Conservation (phyloP, 2,113 vertebrate species). For the Rhinolophus ferrumequinum region DNA sequence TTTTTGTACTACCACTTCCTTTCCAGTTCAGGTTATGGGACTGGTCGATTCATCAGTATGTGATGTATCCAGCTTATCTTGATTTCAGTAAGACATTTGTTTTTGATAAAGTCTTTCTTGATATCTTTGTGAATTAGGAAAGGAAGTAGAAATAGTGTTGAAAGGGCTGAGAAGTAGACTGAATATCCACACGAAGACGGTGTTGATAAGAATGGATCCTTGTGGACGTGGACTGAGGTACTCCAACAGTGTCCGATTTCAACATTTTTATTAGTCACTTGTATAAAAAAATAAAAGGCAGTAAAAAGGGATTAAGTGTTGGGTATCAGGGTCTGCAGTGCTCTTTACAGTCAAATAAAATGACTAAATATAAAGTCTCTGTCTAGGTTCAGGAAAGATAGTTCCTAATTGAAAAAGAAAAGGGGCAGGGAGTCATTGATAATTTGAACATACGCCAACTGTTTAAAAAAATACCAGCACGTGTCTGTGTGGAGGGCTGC, state of each 20-base stretch:
- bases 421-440: rapidly evolving
- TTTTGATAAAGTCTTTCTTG: not conserved
- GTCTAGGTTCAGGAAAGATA: not conserved
- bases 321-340: not conserved
- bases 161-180: not conserved
- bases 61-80: not conserved
- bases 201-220: too few relatives aligned
- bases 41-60: too few relatives aligned
- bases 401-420: not conserved
- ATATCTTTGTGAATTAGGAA: not conserved
- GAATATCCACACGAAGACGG: not conserved
- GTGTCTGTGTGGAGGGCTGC: not conserved
- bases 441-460: not conserved
- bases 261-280: not conserved
- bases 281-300: not conserved
- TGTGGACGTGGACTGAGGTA: rapidly evolving
- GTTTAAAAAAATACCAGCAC: not conserved
- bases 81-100: not conserved
- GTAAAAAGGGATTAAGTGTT: too few relatives aligned
- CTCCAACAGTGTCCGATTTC: not conserved
- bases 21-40: not conserved
- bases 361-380: not conserved
- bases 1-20: not conserved
- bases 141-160: not conserved
- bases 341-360: not conserved